A percentile compares a stretch with the other conserved stretches of the same genome.
phyloP scores from a whole-genome alignment of 1,140 invertebrate species.

The Arion vulgaris region DNA sequence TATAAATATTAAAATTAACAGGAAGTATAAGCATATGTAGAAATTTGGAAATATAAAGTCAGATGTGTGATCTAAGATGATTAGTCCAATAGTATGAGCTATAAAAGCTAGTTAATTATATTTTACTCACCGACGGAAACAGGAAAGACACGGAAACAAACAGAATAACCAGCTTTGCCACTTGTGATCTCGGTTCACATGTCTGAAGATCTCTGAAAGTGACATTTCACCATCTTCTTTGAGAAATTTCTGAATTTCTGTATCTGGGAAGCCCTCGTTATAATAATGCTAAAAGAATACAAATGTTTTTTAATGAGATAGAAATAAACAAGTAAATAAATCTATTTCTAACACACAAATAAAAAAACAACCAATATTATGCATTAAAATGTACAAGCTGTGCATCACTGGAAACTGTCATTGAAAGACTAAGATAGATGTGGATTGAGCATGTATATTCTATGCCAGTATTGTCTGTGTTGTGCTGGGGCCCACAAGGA shows the following conservation, averaged over 20 bases:
- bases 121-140: slow-evolving; percentile 32
- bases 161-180: slow-evolving; percentile 36
- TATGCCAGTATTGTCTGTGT: no score
- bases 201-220: slow-evolving; percentile 27
- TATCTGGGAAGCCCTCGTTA: slow-evolving; percentile 88
- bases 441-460: no score
- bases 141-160: slow-evolving; percentile 31
- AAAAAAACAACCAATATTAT: no score
- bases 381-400: no score
- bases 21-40: background rate
- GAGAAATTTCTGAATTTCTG: slow-evolving; percentile 86
- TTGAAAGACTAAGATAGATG: no score
- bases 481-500: no score
- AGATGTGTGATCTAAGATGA: background rate
- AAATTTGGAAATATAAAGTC: background rate
- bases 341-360: no score
- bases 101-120: background rate
- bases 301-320: background rate
- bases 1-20: no score
- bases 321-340: background rate
- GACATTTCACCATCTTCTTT: slow-evolving; percentile 48
- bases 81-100: no score
- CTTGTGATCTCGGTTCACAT: background rate
- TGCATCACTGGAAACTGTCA: no score
- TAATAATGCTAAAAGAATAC: slow-evolving; percentile 79